phyloP scores from a whole-genome alignment of 2,888 invertebrate species.

The Venusia cambrica region DNA sequence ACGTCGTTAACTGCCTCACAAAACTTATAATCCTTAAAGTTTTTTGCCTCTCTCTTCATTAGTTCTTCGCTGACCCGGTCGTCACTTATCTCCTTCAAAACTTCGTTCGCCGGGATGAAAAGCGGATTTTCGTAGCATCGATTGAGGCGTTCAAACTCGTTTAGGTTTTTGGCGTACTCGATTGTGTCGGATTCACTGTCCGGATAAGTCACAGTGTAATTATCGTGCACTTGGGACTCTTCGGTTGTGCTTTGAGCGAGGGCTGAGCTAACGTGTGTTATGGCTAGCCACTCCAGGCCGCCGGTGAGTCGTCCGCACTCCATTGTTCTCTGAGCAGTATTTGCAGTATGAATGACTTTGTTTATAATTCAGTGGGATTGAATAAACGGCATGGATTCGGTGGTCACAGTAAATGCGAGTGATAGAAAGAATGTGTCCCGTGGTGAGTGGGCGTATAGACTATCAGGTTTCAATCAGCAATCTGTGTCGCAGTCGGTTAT shows the following conservation, averaged over 20 bases:
- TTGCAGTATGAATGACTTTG: conserved; percentile 38
- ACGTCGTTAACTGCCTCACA: conserved; percentile 72
- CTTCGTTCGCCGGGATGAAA: conserved; percentile 57
- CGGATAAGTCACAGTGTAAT: conserved; percentile 60
- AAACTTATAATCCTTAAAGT: conserved; percentile 70
- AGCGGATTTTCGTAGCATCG: conserved; percentile 62
- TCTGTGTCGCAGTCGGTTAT: conserved; percentile 39
- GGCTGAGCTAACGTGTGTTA: conserved; percentile 40
- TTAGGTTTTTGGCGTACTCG: conserved; percentile 41
- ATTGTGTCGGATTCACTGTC: conserved; percentile 50
- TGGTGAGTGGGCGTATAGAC: conserved; percentile 57
- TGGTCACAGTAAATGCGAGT: conserved; percentile 37
- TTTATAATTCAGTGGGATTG: conserved; percentile 39
- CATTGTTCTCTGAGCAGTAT: conserved; percentile 47
- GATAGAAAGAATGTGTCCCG: conserved; percentile 43
- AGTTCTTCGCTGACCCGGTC: conserved; percentile 53
- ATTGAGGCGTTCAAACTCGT: conserved; percentile 48
- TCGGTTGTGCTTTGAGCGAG: conserved; percentile 43
- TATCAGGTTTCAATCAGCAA: conserved; percentile 60
- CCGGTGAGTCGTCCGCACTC: conserved; percentile 57
- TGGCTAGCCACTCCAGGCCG: conserved; percentile 56
- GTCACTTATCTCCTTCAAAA: conserved; percentile 62
- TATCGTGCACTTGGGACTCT: conserved; percentile 49
- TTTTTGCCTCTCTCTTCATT: conserved; percentile 65
- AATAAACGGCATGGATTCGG: conserved; percentile 34